phyloP scores from a whole-genome alignment of 2,113 vertebrate genomes.

The Eolophus roseicapilla region DNA sequence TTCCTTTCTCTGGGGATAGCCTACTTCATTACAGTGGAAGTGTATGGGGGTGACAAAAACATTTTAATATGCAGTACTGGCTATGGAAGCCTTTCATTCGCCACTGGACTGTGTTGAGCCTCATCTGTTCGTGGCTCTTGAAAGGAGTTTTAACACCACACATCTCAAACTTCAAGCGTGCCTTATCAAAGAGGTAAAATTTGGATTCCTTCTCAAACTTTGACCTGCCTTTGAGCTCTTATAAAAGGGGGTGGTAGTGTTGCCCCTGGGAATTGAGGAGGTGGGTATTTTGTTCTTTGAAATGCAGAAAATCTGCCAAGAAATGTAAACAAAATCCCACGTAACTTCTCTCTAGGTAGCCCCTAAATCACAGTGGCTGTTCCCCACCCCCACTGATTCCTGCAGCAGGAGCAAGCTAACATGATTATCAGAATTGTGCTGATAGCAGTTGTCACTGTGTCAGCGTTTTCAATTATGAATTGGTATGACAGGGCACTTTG shows the following conservation, averaged over 20 bases:
- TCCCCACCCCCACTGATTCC: neutral
- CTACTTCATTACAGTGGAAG: neutral
- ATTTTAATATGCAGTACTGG: neutral
- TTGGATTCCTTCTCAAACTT: slow-evolving; percentile 2
- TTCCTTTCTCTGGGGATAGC: neutral
- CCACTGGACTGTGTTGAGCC: neutral
- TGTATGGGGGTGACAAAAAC: neutral
- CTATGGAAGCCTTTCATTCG: neutral
- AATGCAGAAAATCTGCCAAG: neutral
- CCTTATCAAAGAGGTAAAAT: neutral
- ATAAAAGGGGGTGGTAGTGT: neutral
- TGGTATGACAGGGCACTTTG: slow-evolving; percentile 16
- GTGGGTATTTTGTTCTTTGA: neutral
- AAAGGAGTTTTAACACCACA: neutral
- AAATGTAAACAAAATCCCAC: neutral
- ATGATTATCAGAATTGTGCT: slow-evolving; percentile 3
- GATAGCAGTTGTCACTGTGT: slow-evolving; percentile 36
- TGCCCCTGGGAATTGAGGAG: neutral
- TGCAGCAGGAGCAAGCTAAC: neutral
- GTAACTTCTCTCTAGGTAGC: neutral
- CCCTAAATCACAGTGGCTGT: neutral
- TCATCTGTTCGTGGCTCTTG: neutral
- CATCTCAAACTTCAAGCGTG: neutral
- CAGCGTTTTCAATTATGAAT: slow-evolving; percentile 40
- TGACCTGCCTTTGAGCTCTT: neutral